Evolutionary conservation across 2,888 invertebrate species (phyloP).

Genomic region (Macrophya alboannulata): DNA sequence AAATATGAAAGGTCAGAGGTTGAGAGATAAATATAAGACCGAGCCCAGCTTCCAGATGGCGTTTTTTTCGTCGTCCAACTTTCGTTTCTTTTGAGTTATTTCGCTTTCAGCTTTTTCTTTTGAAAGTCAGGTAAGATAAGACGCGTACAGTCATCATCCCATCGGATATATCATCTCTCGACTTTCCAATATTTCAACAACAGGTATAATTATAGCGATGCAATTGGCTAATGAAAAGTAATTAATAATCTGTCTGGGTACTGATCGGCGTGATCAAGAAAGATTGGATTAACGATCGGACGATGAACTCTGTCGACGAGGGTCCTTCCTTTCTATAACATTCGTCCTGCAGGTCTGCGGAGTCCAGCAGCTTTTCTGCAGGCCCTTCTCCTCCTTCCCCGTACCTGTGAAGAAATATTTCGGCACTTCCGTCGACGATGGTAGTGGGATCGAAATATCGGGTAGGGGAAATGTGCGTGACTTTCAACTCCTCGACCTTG

Average conservation of each 20-base stretch:
- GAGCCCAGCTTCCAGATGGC: neutral
- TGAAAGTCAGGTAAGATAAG: neutral
- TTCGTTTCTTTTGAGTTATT: neutral
- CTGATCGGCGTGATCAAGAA: neutral
- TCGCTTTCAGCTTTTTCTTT: slow-evolving; percentile 12
- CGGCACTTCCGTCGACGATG: slow-evolving; percentile 33
- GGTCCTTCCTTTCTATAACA: no score
- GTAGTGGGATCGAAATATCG: neutral
- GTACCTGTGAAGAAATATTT: slow-evolving; percentile 24
- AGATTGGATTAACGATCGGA: neutral
- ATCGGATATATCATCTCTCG: no score
- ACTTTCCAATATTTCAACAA: slow-evolving; percentile 1
- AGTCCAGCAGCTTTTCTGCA: neutral
- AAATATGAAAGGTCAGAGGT: neutral
- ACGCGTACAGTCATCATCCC: no score
- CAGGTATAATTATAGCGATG: no score
- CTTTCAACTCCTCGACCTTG: slow-evolving; percentile 53
- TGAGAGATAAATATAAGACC: neutral
- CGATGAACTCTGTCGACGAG: slow-evolving; percentile 17
- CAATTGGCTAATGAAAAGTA: neutral
- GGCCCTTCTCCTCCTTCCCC: neutral
- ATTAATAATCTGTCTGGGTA: neutral
- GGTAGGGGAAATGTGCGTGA: slow-evolving; percentile 17
- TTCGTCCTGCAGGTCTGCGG: neutral
- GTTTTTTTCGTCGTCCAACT: neutral